phyloP scores from a whole-genome alignment of 1,140 invertebrate species.

The Propsilocerus akamusi region DNA sequence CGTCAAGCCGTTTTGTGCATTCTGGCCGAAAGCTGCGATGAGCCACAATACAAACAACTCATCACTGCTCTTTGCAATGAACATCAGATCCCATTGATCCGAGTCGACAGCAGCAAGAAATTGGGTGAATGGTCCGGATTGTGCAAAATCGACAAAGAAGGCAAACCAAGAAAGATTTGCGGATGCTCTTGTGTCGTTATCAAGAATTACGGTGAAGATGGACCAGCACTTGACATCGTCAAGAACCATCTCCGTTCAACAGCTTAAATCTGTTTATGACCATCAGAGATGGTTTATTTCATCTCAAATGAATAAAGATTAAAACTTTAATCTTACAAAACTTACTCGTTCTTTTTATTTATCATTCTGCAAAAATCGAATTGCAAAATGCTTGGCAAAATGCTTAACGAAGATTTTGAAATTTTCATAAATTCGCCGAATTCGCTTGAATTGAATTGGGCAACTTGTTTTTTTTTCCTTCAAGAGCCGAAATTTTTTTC shows the following conservation, averaged over 20 bases:
- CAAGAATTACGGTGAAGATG: slow-evolving; percentile 93
- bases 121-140: slow-evolving; percentile 97
- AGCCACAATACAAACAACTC: slow-evolving; percentile 91
- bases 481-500: too few relatives aligned
- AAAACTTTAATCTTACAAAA: too few relatives aligned
- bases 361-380: too few relatives aligned
- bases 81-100: slow-evolving; percentile 88
- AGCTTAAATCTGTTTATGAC: not conserved
- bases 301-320: too few relatives aligned
- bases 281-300: too few relatives aligned
- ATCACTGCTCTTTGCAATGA: slow-evolving; percentile 97
- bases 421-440: too few relatives aligned
- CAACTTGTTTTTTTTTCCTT: too few relatives aligned
- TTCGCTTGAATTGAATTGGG: too few relatives aligned
- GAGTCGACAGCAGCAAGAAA: slow-evolving; percentile 96
- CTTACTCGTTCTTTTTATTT: too few relatives aligned
- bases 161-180: slow-evolving; percentile 96
- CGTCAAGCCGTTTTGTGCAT: slow-evolving; percentile 92
- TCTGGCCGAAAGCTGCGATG: slow-evolving; percentile 94
- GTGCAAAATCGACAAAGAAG: slow-evolving; percentile 98
- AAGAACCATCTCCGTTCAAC: slow-evolving; percentile 57
- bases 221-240: slow-evolving; percentile 78
- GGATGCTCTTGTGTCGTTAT: slow-evolving; percentile 97
- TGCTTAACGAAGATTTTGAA: too few relatives aligned
- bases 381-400: too few relatives aligned